These are phyloP conservation scores for Semotilus atromaculatus DNA, from an alignment of 2,797 vertebrate genomes.

Conservation along the genomic window DNA sequence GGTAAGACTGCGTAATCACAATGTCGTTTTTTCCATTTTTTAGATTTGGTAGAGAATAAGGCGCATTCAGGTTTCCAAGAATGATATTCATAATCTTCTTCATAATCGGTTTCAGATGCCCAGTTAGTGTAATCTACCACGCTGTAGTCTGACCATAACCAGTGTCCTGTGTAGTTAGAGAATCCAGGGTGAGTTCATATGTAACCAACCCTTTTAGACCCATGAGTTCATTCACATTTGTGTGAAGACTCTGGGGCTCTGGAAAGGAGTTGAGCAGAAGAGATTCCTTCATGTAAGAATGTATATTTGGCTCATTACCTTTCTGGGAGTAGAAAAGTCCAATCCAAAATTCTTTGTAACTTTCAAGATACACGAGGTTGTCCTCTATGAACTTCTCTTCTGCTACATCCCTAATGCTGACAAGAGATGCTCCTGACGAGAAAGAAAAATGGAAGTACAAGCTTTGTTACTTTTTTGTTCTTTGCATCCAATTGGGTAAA, in stretches of 20 bases:
- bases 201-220: not conserved
- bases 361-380: conserved; percentile 75
- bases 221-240: not conserved
- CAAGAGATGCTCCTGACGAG: conserved; percentile 80
- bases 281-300: not conserved
- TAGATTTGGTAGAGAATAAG: not conserved
- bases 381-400: conserved; percentile 84
- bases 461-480: conserved; percentile 1
- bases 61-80: not conserved
- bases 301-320: conserved; percentile 73
- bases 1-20: not conserved
- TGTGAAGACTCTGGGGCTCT: not conserved
- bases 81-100: not conserved
- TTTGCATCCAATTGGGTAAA: not conserved
- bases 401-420: conserved; percentile 80
- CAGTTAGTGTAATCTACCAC: conserved; percentile 67
- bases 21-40: conserved; percentile 38
- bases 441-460: conserved; percentile 28
- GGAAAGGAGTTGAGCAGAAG: not conserved
- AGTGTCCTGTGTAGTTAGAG: conserved; percentile 73
- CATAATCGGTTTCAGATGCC: not conserved
- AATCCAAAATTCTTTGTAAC: conserved; percentile 83
- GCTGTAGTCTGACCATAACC: conserved; percentile 81
- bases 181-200: not conserved
- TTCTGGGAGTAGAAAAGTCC: conserved; percentile 87